Evolutionary conservation across 64 coral and sea anemone genomes (phyloP).

Genomic region (Pachyseris speciosa): DNA sequence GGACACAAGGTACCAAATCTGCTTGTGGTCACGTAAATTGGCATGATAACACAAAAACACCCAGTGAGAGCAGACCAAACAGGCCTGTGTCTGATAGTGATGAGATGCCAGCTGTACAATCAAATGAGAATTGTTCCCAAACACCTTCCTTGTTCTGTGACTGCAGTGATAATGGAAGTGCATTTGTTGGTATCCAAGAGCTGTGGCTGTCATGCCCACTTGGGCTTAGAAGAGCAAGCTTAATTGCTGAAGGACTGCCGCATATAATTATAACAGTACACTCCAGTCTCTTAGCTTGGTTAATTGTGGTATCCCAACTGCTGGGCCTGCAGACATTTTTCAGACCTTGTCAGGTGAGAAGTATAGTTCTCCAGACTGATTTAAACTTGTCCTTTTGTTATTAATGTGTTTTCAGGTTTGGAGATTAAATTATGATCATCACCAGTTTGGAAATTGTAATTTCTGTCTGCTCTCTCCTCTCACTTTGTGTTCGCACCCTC

Average conservation of each 20-base stretch:
- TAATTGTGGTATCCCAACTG: slow-evolving; percentile 52
- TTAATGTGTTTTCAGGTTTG: no score
- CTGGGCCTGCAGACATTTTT: slow-evolving; percentile 50
- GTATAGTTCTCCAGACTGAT: no score
- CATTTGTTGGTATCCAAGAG: slow-evolving; percentile 55
- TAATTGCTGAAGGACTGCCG: slow-evolving; percentile 26
- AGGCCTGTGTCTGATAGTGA: background rate
- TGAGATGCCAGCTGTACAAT: background rate
- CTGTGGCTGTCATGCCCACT: slow-evolving; percentile 38
- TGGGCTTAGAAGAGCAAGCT: slow-evolving; percentile 34
- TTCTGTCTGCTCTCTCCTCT: no score
- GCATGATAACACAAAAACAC: background rate
- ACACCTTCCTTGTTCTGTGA: background rate
- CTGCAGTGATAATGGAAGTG: background rate
- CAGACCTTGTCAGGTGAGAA: slow-evolving; percentile 48
- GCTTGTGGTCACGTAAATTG: background rate
- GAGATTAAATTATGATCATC: no score
- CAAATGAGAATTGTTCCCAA: background rate
- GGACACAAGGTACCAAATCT: background rate
- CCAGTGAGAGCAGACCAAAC: no score
- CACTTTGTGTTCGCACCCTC: no score
- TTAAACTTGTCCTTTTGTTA: no score
- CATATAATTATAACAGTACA: slow-evolving; percentile 60
- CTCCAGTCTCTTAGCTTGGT: slow-evolving; percentile 50
- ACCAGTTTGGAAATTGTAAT: no score